These are phyloP conservation scores for Chelonus formosanus DNA, from an alignment of 2,888 invertebrate species.

Conservation along the genomic window DNA sequence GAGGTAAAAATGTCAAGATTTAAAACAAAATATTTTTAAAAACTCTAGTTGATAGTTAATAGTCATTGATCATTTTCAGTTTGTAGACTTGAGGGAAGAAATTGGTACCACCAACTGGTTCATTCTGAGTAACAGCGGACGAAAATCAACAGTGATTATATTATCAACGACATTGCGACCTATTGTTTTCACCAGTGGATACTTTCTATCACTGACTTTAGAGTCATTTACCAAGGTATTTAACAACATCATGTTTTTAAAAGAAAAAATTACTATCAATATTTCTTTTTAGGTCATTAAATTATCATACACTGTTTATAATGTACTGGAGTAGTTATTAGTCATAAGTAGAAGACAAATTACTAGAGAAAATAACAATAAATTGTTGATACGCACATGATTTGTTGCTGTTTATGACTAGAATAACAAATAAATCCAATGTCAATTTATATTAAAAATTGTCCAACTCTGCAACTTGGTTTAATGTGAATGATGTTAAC, in stretches of 20 bases:
- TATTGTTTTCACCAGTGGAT: neutral
- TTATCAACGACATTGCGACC: neutral
- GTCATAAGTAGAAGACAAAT: too few species aligned
- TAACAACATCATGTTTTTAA: neutral
- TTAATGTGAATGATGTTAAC: too few species aligned
- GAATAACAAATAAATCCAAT: too few species aligned
- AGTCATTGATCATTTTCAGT: neutral
- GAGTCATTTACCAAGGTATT: constrained; percentile 3
- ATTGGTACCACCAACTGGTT: neutral
- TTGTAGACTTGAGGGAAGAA: neutral
- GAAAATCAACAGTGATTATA: neutral
- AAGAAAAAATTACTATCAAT: neutral
- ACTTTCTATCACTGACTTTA: neutral
- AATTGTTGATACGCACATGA: too few species aligned
- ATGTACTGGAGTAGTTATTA: neutral
- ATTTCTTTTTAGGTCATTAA: neutral
- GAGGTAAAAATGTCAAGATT: neutral
- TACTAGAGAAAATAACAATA: too few species aligned
- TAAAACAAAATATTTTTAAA: too few species aligned
- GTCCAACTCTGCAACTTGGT: too few species aligned
- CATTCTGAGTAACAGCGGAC: neutral
- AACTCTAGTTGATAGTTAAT: too few species aligned
- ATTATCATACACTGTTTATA: constrained; percentile 1
- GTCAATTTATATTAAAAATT: too few species aligned
- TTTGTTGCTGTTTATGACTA: too few species aligned